phyloP scores from a whole-genome alignment of 2,113 vertebrate genomes.

The Myrmecophaga tridactyla region DNA sequence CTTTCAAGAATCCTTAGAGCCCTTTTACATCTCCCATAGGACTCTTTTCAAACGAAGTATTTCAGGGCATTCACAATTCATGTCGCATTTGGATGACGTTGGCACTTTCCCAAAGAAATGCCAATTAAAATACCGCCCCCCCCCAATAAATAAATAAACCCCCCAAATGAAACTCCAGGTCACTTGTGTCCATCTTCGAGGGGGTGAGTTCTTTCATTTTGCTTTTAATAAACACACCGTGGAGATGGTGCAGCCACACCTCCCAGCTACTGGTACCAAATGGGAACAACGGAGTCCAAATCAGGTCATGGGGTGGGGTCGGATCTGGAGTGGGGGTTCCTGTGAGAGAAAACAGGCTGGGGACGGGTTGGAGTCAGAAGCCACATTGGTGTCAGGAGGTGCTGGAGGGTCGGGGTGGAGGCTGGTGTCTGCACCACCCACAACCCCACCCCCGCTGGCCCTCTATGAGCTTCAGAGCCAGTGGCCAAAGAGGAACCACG shows the following conservation, averaged over 20 bases:
- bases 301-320: not conserved
- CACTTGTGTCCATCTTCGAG: not conserved
- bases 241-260: not conserved
- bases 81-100: conserved; percentile 38
- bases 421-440: not conserved
- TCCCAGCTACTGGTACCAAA: not conserved
- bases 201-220: not conserved
- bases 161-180: conserved; percentile 32
- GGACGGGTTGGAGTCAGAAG: not conserved
- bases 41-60: conserved; percentile 58
- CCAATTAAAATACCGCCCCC: conserved; percentile 81
- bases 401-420: not conserved
- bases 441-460: not conserved
- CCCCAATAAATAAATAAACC: too few species aligned
- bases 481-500: accelerated
- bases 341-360: not conserved
- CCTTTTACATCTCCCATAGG: conserved; percentile 62
- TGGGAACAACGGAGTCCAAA: not conserved
- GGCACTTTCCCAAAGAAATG: conserved; percentile 57
- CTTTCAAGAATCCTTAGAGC: conserved; percentile 55
- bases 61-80: conserved; percentile 66
- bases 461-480: not conserved
- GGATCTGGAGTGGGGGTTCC: not conserved
- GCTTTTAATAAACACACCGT: not conserved
- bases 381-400: not conserved